Conservation (phyloP, 2,113 vertebrate species). For the Cyprinodon brontotheroides region DNA sequence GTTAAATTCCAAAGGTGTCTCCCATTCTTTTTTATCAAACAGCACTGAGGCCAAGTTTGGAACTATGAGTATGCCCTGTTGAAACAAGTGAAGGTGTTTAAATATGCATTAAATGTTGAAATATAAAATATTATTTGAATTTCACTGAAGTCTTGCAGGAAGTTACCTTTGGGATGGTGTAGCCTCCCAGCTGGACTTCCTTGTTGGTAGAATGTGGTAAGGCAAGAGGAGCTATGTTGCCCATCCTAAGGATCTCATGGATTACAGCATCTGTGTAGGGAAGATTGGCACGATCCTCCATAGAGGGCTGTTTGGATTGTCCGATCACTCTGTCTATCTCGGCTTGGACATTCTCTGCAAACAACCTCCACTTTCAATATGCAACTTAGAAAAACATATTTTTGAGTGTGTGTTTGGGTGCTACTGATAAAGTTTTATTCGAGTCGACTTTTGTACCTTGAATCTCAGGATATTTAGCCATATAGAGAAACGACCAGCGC, state of each 20-base stretch:
- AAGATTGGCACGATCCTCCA: slow-evolving; percentile 74
- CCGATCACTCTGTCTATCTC: slow-evolving; percentile 77
- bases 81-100: slow-evolving; percentile 18
- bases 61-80: slow-evolving; percentile 69
- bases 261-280: slow-evolving; percentile 85
- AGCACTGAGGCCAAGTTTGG: slow-evolving; percentile 75
- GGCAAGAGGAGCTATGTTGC: slow-evolving; percentile 75
- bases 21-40: slow-evolving; percentile 71
- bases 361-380: neutral
- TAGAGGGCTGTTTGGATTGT: slow-evolving; percentile 52
- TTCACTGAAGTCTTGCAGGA: accelerated
- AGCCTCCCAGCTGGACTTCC: slow-evolving; percentile 51
- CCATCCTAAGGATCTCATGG: slow-evolving; percentile 82
- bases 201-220: slow-evolving; percentile 68
- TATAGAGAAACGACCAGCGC: slow-evolving; percentile 86
- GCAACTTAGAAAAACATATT: neutral
- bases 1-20: slow-evolving; percentile 75
- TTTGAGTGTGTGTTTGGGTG: neutral
- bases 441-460: slow-evolving; percentile 79
- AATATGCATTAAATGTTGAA: neutral
- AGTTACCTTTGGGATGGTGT: slow-evolving; percentile 51
- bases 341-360: slow-evolving; percentile 64
- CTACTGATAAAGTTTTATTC: neutral
- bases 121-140: neutral
- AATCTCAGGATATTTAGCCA: slow-evolving; percentile 83